Conservation (phyloP, 2,113 vertebrate genomes). For the Colistium nudipinnis region DNA sequence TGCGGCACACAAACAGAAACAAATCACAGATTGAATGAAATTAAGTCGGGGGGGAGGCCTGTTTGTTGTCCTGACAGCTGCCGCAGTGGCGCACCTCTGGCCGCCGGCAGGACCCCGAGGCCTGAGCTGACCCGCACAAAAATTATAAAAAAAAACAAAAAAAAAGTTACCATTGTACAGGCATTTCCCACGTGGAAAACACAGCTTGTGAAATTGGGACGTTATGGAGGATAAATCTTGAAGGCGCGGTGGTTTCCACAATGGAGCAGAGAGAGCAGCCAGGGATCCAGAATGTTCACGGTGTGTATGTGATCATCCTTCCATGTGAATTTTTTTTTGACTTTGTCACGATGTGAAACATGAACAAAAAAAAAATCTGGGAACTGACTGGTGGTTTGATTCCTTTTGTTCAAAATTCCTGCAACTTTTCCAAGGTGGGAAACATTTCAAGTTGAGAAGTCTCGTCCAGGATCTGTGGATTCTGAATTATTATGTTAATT, state of each 20-base stretch:
- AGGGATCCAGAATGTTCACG: slow-evolving; percentile 11
- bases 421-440: no score
- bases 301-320: neutral
- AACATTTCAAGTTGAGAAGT: no score
- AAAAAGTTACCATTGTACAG: neutral
- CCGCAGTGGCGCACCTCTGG: slow-evolving; percentile 59
- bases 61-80: slow-evolving; percentile 63
- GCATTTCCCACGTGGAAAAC: slow-evolving; percentile 22
- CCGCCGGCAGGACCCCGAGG: slow-evolving; percentile 27
- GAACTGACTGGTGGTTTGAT: no score
- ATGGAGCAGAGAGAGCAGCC: neutral
- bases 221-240: slow-evolving; percentile 40
- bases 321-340: neutral
- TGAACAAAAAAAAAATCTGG: no score
- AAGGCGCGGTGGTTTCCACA: slow-evolving; percentile 11
- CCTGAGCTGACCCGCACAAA: slow-evolving; percentile 18
- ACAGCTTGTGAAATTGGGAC: slow-evolving; percentile 13
- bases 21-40: slow-evolving; percentile 76
- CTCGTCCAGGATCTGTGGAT: no score
- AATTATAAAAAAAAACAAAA: no score
- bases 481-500: no score
- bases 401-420: no score
- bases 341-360: no score
- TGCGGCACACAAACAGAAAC: slow-evolving; percentile 76
- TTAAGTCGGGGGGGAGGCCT: slow-evolving; percentile 51